phyloP scores from a whole-genome alignment of 2,113 vertebrate species.

The Chroicocephalus ridibundus region DNA sequence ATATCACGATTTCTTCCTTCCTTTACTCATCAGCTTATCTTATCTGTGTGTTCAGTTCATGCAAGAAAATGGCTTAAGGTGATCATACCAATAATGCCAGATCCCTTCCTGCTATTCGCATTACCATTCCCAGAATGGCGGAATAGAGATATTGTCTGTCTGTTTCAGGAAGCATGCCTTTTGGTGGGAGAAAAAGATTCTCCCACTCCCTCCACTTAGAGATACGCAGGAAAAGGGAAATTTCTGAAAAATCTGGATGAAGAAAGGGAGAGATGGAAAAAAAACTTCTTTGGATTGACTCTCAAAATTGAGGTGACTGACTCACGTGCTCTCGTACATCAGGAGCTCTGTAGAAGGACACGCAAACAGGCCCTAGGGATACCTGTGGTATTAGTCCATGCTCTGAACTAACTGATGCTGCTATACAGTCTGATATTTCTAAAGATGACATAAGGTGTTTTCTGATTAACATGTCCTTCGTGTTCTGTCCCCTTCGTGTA shows the following conservation, averaged over 20 bases:
- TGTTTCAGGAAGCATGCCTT: not conserved
- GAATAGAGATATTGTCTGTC: not conserved
- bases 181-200: not conserved
- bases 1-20: not conserved
- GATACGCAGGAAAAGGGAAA: not conserved
- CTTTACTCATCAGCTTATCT: not conserved
- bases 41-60: not conserved
- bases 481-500: not conserved
- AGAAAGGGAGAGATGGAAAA: not conserved
- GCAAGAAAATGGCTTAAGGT: not conserved
- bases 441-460: not conserved
- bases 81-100: not conserved
- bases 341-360: not conserved
- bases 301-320: not conserved
- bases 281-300: not conserved
- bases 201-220: accelerated
- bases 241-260: not conserved
- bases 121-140: not conserved
- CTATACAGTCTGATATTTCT: not conserved
- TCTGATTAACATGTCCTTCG: not conserved
- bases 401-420: not conserved
- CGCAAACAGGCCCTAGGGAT: not conserved
- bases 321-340: not conserved
- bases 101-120: not conserved
- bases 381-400: not conserved